Evolutionary conservation across 1,140 invertebrate species (phyloP).

Genomic region (Campoletis sonorensis): DNA sequence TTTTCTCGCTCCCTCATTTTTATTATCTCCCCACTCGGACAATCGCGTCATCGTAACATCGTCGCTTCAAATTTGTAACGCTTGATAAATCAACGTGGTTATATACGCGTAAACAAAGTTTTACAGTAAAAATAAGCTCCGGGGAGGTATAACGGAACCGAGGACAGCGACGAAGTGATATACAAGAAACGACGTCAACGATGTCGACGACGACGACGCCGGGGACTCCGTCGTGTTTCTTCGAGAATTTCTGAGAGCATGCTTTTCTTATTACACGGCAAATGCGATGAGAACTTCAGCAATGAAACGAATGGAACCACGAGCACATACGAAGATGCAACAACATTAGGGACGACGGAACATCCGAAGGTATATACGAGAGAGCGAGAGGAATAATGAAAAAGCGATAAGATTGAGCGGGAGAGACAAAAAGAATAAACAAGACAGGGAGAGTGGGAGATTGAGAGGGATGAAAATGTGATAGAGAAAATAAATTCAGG

Average conservation of each 20-base stretch:
- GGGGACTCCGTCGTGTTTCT: background rate
- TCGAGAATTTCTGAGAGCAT: constrained; percentile 22
- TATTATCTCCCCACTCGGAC: constrained; percentile 1
- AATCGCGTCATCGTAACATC: background rate
- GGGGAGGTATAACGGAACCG: background rate
- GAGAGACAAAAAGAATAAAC: background rate
- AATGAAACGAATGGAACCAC: constrained; percentile 36
- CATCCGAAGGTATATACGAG: constrained; percentile 50
- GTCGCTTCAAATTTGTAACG: constrained; percentile 22
- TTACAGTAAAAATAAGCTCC: constrained; percentile 26
- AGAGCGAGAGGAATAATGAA: background rate
- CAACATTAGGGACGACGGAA: constrained; percentile 65
- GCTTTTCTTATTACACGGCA: constrained; percentile 19
- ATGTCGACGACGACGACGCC: background rate
- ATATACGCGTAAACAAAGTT: constrained; percentile 33
- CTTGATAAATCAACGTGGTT: constrained; percentile 27
- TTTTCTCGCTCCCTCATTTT: constrained; percentile 2
- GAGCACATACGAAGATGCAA: constrained; percentile 50
- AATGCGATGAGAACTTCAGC: background rate
- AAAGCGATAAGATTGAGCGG: background rate
- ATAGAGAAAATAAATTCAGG: background rate
- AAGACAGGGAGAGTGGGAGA: background rate
- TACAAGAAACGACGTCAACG: constrained; percentile 13
- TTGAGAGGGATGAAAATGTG: background rate
- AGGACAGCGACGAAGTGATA: background rate